Evolutionary conservation across 2,113 vertebrate genomes (phyloP).

Genomic region (Laterallus jamaicensis): DNA sequence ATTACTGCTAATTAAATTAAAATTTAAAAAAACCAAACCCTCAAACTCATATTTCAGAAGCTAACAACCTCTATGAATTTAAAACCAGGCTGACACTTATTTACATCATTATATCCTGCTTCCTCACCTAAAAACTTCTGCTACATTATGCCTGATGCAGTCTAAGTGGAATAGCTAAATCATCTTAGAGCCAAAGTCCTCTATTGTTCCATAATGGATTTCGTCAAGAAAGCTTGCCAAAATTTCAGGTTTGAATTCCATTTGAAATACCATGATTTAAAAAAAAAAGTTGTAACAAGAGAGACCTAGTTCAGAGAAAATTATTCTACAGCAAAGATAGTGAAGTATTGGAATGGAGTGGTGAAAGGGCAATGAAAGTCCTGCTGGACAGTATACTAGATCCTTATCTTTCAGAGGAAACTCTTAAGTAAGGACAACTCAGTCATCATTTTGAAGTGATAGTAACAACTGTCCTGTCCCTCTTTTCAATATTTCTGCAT

Average conservation of each 20-base stretch:
- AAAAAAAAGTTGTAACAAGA: background rate
- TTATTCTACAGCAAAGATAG: background rate
- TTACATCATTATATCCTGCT: background rate
- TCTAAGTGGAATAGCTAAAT: background rate
- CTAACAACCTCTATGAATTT: background rate
- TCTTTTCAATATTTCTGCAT: background rate
- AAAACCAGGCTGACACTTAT: fast-evolving
- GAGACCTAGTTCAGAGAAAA: background rate
- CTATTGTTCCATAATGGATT: background rate
- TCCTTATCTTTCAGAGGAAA: background rate
- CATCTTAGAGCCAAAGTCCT: background rate
- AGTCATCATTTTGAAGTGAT: background rate
- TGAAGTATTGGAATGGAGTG: no score
- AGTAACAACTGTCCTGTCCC: background rate
- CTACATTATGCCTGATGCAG: background rate
- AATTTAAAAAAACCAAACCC: background rate
- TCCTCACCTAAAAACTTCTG: background rate
- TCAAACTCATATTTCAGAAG: background rate
- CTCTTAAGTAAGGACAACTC: background rate
- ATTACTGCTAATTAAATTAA: background rate
- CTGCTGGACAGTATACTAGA: background rate
- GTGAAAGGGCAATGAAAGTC: background rate
- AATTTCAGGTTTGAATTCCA: background rate
- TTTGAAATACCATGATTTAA: background rate
- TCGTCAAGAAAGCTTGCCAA: background rate